Percentiles rank a stretch among this genome's conserved stretches.
Evolutionary conservation across 2,888 invertebrate genomes (phyloP).

Genomic region (Polyommatus iphigenia): DNA sequence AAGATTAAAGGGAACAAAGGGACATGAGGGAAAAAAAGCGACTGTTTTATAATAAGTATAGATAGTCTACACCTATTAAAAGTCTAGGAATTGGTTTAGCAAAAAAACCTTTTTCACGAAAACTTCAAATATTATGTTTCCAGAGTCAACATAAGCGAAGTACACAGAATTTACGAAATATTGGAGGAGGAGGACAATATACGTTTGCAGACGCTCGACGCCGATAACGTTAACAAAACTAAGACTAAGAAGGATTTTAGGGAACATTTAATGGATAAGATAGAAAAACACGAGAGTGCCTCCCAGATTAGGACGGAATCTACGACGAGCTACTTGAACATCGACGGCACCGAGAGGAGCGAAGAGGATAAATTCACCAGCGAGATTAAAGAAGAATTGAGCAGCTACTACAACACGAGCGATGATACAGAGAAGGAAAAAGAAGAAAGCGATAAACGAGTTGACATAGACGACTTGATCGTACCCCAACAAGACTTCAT

Average conservation of each 20-base stretch:
- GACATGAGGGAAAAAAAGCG: too few relatives aligned
- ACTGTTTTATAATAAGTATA: too few relatives aligned
- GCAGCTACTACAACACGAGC: slow-evolving; percentile 53
- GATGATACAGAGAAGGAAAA: slow-evolving; percentile 43
- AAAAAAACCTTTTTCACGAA: background rate
- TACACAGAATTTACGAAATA: slow-evolving; percentile 71
- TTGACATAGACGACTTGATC: slow-evolving; percentile 70
- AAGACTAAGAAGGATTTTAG: slow-evolving; percentile 36
- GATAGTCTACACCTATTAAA: too few relatives aligned
- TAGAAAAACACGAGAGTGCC: slow-evolving; percentile 51
- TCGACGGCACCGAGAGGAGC: slow-evolving; percentile 71
- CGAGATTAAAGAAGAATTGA: slow-evolving; percentile 63
- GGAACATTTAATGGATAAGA: slow-evolving; percentile 41
- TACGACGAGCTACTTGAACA: slow-evolving; percentile 68
- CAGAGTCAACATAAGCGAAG: slow-evolving; percentile 74
- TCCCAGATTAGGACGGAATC: slow-evolving; percentile 72
- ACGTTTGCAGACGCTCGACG: slow-evolving; percentile 67
- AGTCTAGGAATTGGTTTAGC: too few relatives aligned
- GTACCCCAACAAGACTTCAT: slow-evolving; percentile 53
- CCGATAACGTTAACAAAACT: slow-evolving; percentile 45
- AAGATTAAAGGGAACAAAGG: too few relatives aligned
- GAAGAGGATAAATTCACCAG: slow-evolving; percentile 58
- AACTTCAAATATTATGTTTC: slow-evolving; percentile 42
- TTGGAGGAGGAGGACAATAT: slow-evolving; percentile 75
- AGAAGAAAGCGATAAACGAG: slow-evolving; percentile 42